A percentile compares a stretch with the other conserved stretches of the same genome.
Conservation (phyloP, 2,113 vertebrate genomes). For the Neomonachus schauinslandi region DNA sequence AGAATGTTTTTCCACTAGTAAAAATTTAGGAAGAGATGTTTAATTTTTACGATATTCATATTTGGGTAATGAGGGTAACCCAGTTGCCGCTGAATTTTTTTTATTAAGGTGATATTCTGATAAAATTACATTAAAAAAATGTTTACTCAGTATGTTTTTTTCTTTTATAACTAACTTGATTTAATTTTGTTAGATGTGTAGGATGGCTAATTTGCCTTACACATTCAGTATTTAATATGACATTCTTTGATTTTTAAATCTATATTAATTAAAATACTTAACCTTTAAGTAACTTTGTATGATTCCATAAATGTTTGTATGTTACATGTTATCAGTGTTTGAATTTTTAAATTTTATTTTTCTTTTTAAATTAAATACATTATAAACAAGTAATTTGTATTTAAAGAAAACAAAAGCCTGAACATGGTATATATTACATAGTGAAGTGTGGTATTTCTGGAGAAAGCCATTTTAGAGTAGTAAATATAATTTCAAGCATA, state of each 20-base stretch:
- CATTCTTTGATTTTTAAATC: conserved; percentile 37
- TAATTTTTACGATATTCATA: background rate
- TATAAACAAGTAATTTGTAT: background rate
- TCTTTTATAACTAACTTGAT: background rate
- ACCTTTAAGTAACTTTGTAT: conserved; percentile 24
- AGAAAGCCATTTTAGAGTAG: background rate
- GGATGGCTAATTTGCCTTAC: background rate
- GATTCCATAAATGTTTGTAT: conserved; percentile 37
- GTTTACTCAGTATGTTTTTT: conserved; percentile 9
- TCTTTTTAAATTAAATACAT: background rate
- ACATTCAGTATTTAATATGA: conserved; percentile 12
- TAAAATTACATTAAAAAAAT: conserved; percentile 33
- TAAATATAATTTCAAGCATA: conserved; percentile 33
- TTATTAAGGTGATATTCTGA: conserved; percentile 15
- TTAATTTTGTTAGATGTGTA: conserved; percentile 4
- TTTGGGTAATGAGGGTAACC: background rate
- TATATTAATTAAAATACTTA: background rate
- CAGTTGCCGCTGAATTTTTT: background rate
- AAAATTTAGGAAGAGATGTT: background rate
- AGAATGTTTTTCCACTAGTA: background rate
- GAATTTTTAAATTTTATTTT: conserved; percentile 23
- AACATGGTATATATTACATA: conserved; percentile 24
- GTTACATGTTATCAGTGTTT: conserved; percentile 31
- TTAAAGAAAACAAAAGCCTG: conserved; percentile 54
- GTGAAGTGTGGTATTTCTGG: conserved; percentile 68